phyloP scores from a whole-genome alignment of 1,140 invertebrate species.

The Hylaeus volcanicus region DNA sequence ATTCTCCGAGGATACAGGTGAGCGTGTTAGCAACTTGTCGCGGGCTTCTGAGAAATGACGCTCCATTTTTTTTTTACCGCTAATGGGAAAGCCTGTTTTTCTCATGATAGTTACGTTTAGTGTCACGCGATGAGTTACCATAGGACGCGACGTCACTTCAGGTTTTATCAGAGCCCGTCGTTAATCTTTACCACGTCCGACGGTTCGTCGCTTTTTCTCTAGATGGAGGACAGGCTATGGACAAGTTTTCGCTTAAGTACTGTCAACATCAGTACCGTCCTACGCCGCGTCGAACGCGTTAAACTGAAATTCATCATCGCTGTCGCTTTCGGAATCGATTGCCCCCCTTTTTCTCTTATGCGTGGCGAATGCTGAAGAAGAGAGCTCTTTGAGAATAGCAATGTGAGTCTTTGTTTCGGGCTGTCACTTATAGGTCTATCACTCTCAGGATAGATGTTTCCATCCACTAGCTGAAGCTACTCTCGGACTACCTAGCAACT shows the following conservation, averaged over 20 bases:
- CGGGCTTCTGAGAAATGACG: not conserved
- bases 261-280: too few species aligned
- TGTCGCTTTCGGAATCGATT: not conserved
- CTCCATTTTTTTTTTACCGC: not conserved
- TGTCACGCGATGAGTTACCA: not conserved
- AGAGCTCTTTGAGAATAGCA: too few species aligned
- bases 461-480: too few species aligned
- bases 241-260: too few species aligned
- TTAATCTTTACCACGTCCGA: not conserved
- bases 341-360: not conserved
- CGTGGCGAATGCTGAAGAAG: too few species aligned
- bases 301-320: not conserved
- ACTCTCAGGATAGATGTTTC: too few species aligned
- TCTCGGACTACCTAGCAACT: too few species aligned
- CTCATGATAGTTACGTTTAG: not conserved
- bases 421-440: too few species aligned
- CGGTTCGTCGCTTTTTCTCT: not conserved
- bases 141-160: not conserved
- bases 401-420: too few species aligned
- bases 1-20: not conserved
- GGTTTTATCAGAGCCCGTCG: not conserved
- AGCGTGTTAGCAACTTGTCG: not conserved
- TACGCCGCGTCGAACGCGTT: not conserved
- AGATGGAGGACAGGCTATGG: not conserved
- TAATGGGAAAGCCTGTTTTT: not conserved